Evolutionary conservation across 2,888 invertebrate species (phyloP), one percentile per base, ranked within the genome.

Genomic region (Schrankia costaestrigalis): DNA sequence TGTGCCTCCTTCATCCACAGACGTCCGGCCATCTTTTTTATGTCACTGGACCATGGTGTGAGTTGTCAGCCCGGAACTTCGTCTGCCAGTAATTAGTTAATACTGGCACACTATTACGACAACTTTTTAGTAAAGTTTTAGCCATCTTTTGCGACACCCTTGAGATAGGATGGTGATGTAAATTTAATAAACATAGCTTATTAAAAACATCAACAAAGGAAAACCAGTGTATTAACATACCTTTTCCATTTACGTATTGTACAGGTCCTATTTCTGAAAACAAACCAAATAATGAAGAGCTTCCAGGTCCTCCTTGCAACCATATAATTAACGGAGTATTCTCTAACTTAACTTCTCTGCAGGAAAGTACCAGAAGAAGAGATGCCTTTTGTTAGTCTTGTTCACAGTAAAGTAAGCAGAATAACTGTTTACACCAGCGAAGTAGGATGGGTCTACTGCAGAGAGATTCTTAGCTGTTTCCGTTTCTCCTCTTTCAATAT

Each of bases 291-390:
- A 85, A 43, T 0, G 80, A 81, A 3, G 83, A 78, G 3, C 53
- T 56, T 2, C 85, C 85, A 6, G 83, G 85, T 0, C 85, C 84
- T 5, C 84, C 85, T 56, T 86, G 80, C 1, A 84, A 63, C 84
- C 84, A 86, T 18, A 83, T 46, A 9, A 83, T 41, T 31, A 78
- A 57, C 2, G 83, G 83, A 5, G 79, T 71, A 5, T 38, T 54
- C 6, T 62, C 57, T 6, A 63, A 66, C 80, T 32, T 15, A 24
- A 38, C 12, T 3, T 21, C 35, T 40, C 74, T 0, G 91, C 90
- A 0, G 93, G 93, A 59, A 94, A 92, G 61, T 91, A 94, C 93
- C 93, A 94, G 72, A 93, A 93, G 75, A 93, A 94, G 59, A 92
- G 73, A 65, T 94, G 93, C n/a, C 93, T 93, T 59, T 91, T 87